Conservation (phyloP, 2,888 invertebrate species). For the Suillia variegata region DNA sequence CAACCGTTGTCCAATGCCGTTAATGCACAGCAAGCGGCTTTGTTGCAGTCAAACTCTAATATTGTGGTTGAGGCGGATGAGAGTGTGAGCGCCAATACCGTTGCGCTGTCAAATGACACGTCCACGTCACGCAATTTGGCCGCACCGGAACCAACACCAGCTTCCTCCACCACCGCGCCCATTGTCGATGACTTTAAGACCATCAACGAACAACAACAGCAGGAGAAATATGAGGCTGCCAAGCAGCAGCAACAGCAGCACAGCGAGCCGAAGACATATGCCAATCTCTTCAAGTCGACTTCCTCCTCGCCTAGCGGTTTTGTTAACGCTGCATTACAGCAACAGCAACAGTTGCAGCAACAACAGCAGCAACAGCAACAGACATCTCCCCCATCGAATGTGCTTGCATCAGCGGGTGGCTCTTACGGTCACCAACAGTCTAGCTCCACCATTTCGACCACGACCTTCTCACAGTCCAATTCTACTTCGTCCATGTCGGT, state of each 20-base stretch:
- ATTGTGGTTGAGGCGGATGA: slow-evolving; percentile 33
- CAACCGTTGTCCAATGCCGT: slow-evolving; percentile 25
- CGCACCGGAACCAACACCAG: slow-evolving; percentile 34
- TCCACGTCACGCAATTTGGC: slow-evolving; percentile 33
- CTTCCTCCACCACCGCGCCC: too few relatives aligned
- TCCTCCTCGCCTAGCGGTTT: slow-evolving; percentile 56
- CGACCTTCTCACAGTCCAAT: slow-evolving; percentile 47
- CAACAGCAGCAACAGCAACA: slow-evolving; percentile 47
- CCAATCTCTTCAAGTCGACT: slow-evolving; percentile 77
- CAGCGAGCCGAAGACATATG: slow-evolving; percentile 85
- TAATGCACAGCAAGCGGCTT: slow-evolving; percentile 16
- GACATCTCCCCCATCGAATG: slow-evolving; percentile 30
- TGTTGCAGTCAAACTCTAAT: slow-evolving; percentile 2
- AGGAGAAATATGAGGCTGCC: slow-evolving; percentile 58
- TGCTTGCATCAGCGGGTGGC: slow-evolving; percentile 31
- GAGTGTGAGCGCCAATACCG: slow-evolving; percentile 14
- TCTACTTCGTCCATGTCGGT: slow-evolving; percentile 42
- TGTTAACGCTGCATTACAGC: slow-evolving; percentile 56
- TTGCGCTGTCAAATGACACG: slow-evolving; percentile 23
- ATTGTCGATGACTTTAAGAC: slow-evolving; percentile 51
- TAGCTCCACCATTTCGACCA: slow-evolving; percentile 31
- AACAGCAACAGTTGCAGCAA: slow-evolving; percentile 58
- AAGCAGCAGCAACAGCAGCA: slow-evolving; percentile 56
- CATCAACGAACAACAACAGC: slow-evolving; percentile 54
- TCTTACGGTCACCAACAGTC: slow-evolving; percentile 38